These are phyloP conservation scores for Pseudanteris insignis DNA, from an alignment of 2,888 invertebrate species.

Conservation along the genomic window DNA sequence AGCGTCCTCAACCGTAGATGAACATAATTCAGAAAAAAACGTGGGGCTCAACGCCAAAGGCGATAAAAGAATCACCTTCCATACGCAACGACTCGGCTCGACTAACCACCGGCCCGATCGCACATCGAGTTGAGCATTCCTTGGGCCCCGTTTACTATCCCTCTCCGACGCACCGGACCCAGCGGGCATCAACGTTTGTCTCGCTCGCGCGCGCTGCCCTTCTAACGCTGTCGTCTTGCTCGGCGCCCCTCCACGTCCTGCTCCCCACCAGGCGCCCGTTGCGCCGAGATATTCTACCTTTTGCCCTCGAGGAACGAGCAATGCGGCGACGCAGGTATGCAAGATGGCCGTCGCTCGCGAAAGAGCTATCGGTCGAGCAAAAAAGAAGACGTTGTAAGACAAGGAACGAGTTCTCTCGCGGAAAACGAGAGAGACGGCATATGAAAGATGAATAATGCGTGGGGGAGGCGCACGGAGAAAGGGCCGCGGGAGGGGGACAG, in stretches of 20 bases:
- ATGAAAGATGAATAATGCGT: constrained; percentile 61
- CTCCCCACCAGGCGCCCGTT: constrained; percentile 51
- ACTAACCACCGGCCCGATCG: constrained; percentile 54
- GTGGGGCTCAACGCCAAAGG: constrained; percentile 49
- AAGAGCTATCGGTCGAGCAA: constrained; percentile 45
- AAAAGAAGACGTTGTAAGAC: constrained; percentile 34
- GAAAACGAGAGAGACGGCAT: constrained; percentile 43
- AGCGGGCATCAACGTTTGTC: constrained; percentile 49
- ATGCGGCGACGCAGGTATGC: constrained; percentile 68
- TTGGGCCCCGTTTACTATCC: constrained; percentile 55
- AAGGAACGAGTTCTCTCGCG: constrained; percentile 39
- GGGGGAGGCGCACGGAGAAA: constrained; percentile 52
- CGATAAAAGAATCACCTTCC: constrained; percentile 52
- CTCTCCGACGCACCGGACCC: constrained; percentile 62
- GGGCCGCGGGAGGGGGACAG: constrained; percentile 38
- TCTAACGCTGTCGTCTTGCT: constrained; percentile 13
- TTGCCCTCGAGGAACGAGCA: constrained; percentile 67
- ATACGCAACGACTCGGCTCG: constrained; percentile 64
- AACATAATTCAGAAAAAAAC: constrained; percentile 46
- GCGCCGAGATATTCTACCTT: constrained; percentile 65
- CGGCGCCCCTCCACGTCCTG: constrained; percentile 17
- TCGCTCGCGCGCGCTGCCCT: constrained; percentile 22
- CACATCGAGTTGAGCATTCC: constrained; percentile 54
- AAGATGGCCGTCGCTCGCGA: constrained; percentile 65
- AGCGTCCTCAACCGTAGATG: constrained; percentile 13